These are phyloP conservation scores for Anthopleura sola DNA, from an alignment of 64 coral and sea anemone genomes.

Conservation along the genomic window DNA sequence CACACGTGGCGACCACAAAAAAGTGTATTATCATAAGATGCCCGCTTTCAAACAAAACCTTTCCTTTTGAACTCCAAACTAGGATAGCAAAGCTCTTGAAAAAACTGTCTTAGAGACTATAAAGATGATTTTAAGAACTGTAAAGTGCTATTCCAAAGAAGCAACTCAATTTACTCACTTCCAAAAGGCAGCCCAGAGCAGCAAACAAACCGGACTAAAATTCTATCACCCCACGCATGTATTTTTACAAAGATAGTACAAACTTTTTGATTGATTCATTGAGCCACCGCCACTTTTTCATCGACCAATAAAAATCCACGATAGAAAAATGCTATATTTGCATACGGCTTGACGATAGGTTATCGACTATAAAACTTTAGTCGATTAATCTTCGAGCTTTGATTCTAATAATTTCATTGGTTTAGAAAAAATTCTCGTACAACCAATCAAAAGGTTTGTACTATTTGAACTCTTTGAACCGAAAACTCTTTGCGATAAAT, in stretches of 20 bases:
- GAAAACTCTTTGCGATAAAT: neutral
- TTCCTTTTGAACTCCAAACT: neutral
- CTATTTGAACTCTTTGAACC: no score
- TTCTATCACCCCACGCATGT: constrained; percentile 32
- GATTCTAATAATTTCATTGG: neutral
- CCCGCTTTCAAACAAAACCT: neutral
- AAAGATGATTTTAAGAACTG: neutral
- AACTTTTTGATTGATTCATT: constrained; percentile 21
- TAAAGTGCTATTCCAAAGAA: neutral
- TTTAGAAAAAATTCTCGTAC: neutral
- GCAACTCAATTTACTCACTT: constrained; percentile 2
- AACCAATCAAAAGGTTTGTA: neutral
- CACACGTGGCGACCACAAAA: constrained; percentile 35
- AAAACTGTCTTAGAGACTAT: neutral
- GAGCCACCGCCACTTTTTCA: neutral
- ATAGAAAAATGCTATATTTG: constrained; percentile 4
- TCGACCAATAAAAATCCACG: constrained; percentile 13
- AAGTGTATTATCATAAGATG: constrained; percentile 6
- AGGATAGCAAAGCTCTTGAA: constrained; percentile 21
- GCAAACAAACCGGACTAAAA: constrained; percentile 17
- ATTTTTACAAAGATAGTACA: constrained; percentile 21
- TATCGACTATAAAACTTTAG: neutral
- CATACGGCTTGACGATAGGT: neutral
- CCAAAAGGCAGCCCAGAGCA: constrained; percentile 25
- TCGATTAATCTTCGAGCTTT: neutral